Conservation (phyloP, 2,113 vertebrate species). For the Rana temporaria region DNA sequence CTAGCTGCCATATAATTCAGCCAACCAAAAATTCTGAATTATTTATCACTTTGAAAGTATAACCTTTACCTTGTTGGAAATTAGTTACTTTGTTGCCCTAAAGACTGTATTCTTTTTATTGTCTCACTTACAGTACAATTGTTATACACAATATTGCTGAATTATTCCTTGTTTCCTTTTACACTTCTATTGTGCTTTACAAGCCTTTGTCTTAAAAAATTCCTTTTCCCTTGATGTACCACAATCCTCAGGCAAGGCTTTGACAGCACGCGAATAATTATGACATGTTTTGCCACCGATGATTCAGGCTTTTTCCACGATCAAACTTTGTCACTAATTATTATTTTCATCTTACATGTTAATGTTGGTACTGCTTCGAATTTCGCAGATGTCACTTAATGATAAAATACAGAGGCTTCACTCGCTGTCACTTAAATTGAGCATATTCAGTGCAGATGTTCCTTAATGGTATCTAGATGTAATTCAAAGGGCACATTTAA, state of each 20-base stretch:
- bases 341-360: slow-evolving; percentile 24
- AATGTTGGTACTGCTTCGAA: slow-evolving; percentile 20
- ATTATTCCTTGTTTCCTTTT: not conserved
- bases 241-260: not conserved
- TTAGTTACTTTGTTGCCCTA: too few species aligned
- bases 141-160: not conserved
- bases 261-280: slow-evolving; percentile 30
- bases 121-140: too few species aligned
- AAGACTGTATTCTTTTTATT: too few species aligned
- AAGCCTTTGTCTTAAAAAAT: slow-evolving; percentile 16
- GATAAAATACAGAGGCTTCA: not conserved
- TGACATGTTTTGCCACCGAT: slow-evolving; percentile 29
- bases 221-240: not conserved
- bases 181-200: not conserved
- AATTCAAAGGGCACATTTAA: too few species aligned
- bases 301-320: slow-evolving; percentile 12
- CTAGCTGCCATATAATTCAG: too few species aligned
- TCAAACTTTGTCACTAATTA: slow-evolving; percentile 35
- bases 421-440: not conserved
- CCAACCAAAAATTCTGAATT: too few species aligned
- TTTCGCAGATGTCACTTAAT: slow-evolving; percentile 1
- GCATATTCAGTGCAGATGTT: not conserved
- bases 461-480: not conserved
- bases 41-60: too few species aligned
- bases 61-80: too few species aligned